A percentile compares a stretch with the other conserved stretches of the same genome.
Evolutionary conservation across 2,888 invertebrate species (phyloP).

Genomic region (Amiota communis): DNA sequence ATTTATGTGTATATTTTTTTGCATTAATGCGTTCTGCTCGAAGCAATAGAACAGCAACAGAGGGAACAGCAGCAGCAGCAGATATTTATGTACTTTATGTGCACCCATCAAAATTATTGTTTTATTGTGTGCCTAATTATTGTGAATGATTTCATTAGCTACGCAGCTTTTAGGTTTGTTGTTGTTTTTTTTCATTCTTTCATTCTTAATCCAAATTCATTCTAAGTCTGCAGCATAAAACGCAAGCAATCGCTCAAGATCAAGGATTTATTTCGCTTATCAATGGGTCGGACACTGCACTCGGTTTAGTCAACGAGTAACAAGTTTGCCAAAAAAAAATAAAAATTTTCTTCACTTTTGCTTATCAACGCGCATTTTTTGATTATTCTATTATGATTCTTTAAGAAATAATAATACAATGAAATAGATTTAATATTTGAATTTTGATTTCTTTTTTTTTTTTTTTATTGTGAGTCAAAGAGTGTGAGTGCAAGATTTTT

Average conservation of each 20-base stretch:
- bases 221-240: conserved; percentile 17
- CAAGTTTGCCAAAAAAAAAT: not conserved
- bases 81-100: not conserved
- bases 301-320: conserved; percentile 36
- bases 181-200: not conserved
- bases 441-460: conserved; percentile 1
- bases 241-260: conserved; percentile 53
- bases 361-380: conserved; percentile 17
- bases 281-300: conserved; percentile 64
- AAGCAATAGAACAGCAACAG: not conserved
- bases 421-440: not conserved
- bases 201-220: not conserved
- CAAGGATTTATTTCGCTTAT: conserved; percentile 63
- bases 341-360: not conserved
- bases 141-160: not conserved
- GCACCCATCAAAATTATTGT: not conserved
- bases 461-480: no score
- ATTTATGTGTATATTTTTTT: not conserved
- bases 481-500: conserved; percentile 24
- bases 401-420: conserved; percentile 29
- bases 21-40: conserved; percentile 21
- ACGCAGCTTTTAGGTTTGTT: conserved; percentile 4
- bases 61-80: not conserved
- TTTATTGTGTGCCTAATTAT: no score
- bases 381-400: conserved; percentile 4